Conservation (phyloP, 2,888 invertebrate genomes). For the Ennomos quercinarius region DNA sequence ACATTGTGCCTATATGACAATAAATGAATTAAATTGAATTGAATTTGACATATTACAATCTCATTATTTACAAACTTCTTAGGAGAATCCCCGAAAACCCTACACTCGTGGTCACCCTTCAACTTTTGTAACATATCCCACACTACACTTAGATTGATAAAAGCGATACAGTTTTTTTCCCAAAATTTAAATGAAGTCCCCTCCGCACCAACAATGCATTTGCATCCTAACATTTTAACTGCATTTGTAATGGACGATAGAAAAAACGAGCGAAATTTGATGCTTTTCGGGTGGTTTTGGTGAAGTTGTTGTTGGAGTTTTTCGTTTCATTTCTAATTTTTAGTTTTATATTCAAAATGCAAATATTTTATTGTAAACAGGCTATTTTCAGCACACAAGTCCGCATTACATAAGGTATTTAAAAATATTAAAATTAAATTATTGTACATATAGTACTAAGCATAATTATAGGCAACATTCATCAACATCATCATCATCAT, state of each 20-base stretch:
- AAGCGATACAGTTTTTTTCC: slow-evolving; percentile 82
- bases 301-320: slow-evolving; percentile 1
- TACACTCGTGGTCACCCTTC: slow-evolving; percentile 53
- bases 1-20: too few relatives aligned
- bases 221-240: slow-evolving; percentile 69
- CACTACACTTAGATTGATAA: slow-evolving; percentile 72
- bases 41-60: too few relatives aligned
- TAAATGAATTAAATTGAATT: too few relatives aligned
- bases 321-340: not conserved
- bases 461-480: too few relatives aligned
- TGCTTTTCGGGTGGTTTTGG: slow-evolving; percentile 22
- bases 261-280: slow-evolving; percentile 30
- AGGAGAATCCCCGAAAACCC: not conserved
- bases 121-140: slow-evolving; percentile 65
- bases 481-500: too few relatives aligned
- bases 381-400: too few relatives aligned
- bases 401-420: too few relatives aligned
- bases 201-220: slow-evolving; percentile 69
- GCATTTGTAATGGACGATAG: slow-evolving; percentile 46
- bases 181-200: slow-evolving; percentile 82
- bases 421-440: too few relatives aligned
- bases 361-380: too few relatives aligned
- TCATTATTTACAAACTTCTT: not conserved
- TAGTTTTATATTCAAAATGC: too few relatives aligned
- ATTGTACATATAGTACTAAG: too few relatives aligned